These are phyloP conservation scores for Pentalonia nigronervosa DNA, from an alignment of 1,140 invertebrate genomes.

Conservation along the genomic window DNA sequence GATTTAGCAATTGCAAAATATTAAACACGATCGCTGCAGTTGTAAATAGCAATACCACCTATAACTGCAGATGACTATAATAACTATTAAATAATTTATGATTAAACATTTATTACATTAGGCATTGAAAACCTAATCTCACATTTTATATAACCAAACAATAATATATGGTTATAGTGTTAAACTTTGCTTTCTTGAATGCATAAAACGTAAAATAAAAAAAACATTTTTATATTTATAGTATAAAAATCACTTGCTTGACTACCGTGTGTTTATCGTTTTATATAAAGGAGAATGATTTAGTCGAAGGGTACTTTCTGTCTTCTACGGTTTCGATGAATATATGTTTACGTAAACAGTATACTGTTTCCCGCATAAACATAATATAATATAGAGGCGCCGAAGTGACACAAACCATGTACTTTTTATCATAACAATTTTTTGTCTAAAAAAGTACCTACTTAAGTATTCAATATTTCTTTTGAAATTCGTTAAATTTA, in stretches of 20 bases:
- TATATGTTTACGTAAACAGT: conserved; percentile 34
- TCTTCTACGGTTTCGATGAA: conserved; percentile 23
- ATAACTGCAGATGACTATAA: no score
- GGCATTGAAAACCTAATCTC: neutral
- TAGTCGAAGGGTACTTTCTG: neutral
- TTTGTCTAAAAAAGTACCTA: neutral
- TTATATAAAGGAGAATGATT: neutral
- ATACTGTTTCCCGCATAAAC: conserved; percentile 15
- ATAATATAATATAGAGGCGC: neutral
- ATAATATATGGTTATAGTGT: neutral
- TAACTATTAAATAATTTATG: no score
- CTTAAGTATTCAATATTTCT: neutral
- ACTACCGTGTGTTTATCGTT: conserved; percentile 30
- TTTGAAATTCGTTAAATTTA: neutral
- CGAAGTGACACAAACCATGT: conserved; percentile 26
- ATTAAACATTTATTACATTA: neutral
- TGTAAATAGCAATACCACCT: neutral
- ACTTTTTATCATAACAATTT: neutral
- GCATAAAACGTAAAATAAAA: neutral
- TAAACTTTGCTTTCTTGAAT: neutral
- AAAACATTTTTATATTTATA: neutral
- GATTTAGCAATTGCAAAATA: no score
- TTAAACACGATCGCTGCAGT: neutral
- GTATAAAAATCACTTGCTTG: neutral
- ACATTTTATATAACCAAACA: neutral